Conservation (phyloP, 2,797 vertebrate species). For the Cyclura pinguis region DNA sequence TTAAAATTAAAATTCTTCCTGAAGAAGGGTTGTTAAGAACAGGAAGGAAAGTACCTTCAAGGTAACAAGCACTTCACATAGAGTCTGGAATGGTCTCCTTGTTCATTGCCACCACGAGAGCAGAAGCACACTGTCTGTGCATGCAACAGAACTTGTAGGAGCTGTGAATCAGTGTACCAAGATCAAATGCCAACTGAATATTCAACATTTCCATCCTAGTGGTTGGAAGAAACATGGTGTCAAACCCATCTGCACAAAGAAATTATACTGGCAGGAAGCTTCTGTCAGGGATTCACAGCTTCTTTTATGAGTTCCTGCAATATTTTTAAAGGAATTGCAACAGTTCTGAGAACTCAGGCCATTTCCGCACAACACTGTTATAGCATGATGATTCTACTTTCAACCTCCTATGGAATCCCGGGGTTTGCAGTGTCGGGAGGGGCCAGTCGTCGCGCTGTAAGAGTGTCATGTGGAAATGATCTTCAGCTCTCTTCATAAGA, state of each 20-base stretch:
- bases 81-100: not conserved
- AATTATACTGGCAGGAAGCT: not conserved
- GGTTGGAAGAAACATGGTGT: not conserved
- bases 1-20: not conserved
- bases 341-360: not conserved
- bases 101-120: not conserved
- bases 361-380: no score
- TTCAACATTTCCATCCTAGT: not conserved
- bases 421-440: no score
- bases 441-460: no score
- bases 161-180: not conserved
- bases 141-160: not conserved
- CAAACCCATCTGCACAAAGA: no score
- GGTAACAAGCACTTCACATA: not conserved
- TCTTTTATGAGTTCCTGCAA: not conserved
- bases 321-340: not conserved
- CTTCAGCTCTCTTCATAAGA: not conserved
- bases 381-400: no score
- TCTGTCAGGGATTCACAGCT: no score
- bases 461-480: no score
- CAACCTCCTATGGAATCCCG: no score
- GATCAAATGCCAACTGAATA: not conserved
- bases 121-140: not conserved
- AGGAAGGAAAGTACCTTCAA: not conserved
- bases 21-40: not conserved